Conservation (phyloP, 2,113 vertebrate genomes). For the Aramus guarauna region DNA sequence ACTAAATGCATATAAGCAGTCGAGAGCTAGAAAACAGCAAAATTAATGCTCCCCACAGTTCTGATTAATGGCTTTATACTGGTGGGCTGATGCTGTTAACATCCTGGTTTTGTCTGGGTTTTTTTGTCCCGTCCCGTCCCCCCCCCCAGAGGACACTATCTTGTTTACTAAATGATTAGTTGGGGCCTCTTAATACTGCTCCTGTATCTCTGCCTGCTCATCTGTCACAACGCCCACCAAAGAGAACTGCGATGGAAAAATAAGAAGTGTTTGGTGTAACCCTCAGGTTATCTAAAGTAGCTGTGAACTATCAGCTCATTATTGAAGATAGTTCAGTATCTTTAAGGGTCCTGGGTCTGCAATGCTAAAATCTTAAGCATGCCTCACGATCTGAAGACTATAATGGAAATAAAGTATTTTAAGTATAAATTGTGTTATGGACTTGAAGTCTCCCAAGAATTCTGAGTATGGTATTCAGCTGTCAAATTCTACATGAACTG, state of each 20-base stretch:
- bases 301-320: background rate
- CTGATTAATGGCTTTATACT: background rate
- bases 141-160: background rate
- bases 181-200: background rate
- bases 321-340: background rate
- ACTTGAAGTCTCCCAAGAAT: background rate
- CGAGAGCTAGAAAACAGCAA: background rate
- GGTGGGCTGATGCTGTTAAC: background rate
- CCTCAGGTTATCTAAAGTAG: background rate
- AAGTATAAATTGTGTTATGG: background rate
- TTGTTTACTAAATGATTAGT: background rate
- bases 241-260: background rate
- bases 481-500: background rate
- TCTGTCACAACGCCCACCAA: background rate
- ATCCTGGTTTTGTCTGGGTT: no score
- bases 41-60: background rate
- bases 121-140: no score
- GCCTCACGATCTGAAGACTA: background rate
- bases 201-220: background rate
- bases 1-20: background rate
- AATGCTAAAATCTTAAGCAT: background rate
- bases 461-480: background rate
- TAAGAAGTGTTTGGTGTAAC: background rate
- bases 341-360: background rate
- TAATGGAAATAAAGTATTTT: conserved; percentile 20